phyloP scores from a whole-genome alignment of 2,797 vertebrate genomes.

The Leptoclinus maculatus region DNA sequence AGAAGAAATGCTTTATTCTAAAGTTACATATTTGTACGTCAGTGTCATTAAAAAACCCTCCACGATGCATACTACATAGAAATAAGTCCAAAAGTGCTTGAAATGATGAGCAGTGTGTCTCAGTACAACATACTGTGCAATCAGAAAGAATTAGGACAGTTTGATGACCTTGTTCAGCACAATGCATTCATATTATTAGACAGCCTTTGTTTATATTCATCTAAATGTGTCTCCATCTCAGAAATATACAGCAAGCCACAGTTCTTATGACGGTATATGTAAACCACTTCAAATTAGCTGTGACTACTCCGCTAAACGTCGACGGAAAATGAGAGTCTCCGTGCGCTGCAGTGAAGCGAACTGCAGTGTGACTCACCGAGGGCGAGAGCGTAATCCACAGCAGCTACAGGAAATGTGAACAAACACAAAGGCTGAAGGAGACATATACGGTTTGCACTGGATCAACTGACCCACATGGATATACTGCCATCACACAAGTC shows the following conservation, averaged over 20 bases:
- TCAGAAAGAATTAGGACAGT: not conserved
- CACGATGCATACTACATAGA: not conserved
- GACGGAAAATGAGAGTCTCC: conserved; percentile 20
- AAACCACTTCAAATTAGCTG: conserved; percentile 2
- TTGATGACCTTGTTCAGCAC: not conserved
- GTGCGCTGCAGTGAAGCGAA: conserved; percentile 13
- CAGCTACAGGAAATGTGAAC: conserved; percentile 4
- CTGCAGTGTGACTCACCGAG: conserved; percentile 54
- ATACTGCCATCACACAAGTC: not conserved
- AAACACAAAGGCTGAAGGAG: conserved; percentile 17
- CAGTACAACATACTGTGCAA: not conserved
- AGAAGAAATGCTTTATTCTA: not conserved
- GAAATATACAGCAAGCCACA: not conserved
- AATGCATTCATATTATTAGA: not conserved
- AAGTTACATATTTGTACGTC: not conserved
- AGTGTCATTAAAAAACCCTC: not conserved
- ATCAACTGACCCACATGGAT: not conserved
- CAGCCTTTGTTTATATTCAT: not conserved
- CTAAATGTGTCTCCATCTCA: not conserved
- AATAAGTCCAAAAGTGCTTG: not conserved
- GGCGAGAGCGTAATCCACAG: conserved; percentile 14
- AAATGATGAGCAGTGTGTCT: not conserved
- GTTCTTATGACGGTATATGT: not conserved
- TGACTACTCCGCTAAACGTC: conserved; percentile 5
- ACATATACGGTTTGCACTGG: not conserved